Percentiles rank a stretch among this genome's conserved stretches.
phyloP scores from a whole-genome alignment of 2,797 vertebrate genomes.

The Poeciliopsis turneri region DNA sequence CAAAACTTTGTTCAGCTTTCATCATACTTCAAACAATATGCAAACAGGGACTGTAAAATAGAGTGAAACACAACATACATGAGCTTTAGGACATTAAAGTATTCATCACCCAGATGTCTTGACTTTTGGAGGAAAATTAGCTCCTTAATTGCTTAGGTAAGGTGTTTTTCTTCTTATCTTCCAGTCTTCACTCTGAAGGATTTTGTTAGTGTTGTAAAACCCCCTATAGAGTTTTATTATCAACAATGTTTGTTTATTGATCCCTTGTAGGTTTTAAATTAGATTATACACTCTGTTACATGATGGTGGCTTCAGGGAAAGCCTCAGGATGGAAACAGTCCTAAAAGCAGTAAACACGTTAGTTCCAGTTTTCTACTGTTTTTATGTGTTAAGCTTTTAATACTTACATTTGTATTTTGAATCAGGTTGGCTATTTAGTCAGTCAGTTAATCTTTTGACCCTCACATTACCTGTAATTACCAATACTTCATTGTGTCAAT shows the following conservation, averaged over 20 bases:
- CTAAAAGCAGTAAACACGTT: background rate
- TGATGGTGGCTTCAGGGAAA: constrained; percentile 7
- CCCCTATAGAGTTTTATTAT: constrained; percentile 1
- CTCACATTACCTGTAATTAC: background rate
- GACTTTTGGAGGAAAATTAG: background rate
- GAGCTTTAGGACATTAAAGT: background rate
- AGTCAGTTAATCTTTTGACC: background rate
- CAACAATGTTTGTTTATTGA: constrained; percentile 3
- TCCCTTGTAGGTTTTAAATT: background rate
- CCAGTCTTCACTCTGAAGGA: background rate
- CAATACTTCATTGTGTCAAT: background rate
- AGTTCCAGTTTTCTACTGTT: background rate
- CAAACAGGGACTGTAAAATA: background rate
- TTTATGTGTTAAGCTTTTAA: background rate
- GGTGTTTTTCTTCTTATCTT: background rate
- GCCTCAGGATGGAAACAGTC: background rate
- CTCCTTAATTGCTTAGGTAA: background rate
- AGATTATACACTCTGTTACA: background rate
- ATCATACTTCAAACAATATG: background rate
- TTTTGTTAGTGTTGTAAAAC: background rate
- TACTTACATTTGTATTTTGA: background rate
- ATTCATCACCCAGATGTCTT: constrained; percentile 1
- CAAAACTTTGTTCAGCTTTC: background rate
- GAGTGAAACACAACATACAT: background rate
- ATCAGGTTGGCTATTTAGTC: background rate